Conservation (phyloP, 2,888 invertebrate species). For the Pyrrhosoma nymphula region DNA sequence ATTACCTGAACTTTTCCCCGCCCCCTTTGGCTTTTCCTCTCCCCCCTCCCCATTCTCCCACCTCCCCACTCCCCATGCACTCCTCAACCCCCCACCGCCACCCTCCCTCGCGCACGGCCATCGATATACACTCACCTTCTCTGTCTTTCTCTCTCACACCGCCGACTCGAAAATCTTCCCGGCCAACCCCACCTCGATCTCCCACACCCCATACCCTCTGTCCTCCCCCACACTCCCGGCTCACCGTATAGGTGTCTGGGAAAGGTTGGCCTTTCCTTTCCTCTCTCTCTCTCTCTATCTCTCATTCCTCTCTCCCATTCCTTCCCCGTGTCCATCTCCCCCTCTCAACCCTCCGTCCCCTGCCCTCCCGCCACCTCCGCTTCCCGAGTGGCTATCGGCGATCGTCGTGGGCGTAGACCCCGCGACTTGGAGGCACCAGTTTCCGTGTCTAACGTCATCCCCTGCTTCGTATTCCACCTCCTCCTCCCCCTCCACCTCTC, state of each 20-base stretch:
- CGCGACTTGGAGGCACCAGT: constrained; percentile 66
- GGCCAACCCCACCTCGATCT: not conserved
- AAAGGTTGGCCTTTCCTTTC: constrained; percentile 59
- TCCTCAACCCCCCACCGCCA: constrained; percentile 61
- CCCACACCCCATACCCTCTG: not conserved
- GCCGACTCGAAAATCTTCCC: not conserved
- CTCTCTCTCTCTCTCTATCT: not conserved
- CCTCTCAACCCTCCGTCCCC: not conserved
- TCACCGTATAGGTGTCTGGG: constrained; percentile 57
- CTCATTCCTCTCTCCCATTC: not conserved
- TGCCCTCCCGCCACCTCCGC: not conserved
- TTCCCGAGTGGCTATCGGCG: not conserved
- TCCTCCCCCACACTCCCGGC: not conserved
- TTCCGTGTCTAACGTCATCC: constrained; percentile 57
- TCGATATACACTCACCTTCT: constrained; percentile 63
- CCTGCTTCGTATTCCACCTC: not conserved
- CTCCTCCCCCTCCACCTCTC: not conserved
- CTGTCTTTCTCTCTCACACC: constrained; percentile 53
- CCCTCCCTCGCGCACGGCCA: not conserved
- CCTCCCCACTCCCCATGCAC: constrained; percentile 67
- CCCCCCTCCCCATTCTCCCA: constrained; percentile 70
- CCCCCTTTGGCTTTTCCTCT: constrained; percentile 24
- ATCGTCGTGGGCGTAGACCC: constrained; percentile 62
- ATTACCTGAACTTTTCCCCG: constrained; percentile 68
- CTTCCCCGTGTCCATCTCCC: not conserved